Evolutionary conservation across 2,888 invertebrate species (phyloP).

Genomic region (Tyria jacobaeae): DNA sequence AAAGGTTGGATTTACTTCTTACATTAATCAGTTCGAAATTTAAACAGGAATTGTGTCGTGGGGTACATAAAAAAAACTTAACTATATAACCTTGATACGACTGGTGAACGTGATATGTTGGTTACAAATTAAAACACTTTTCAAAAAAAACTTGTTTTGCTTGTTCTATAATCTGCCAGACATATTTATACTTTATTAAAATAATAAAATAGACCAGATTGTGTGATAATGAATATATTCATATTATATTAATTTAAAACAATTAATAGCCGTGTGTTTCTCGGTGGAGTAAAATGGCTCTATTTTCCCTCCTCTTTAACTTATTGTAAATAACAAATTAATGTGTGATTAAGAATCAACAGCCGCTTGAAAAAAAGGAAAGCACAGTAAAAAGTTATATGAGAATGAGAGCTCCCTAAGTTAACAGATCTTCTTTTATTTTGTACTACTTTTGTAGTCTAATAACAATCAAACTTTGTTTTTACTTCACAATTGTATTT

Average conservation of each 20-base stretch:
- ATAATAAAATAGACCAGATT: background rate
- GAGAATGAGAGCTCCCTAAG: background rate
- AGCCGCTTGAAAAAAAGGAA: background rate
- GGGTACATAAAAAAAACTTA: background rate
- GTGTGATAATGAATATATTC: background rate
- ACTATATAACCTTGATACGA: constrained; percentile 18
- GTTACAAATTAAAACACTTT: constrained; percentile 8
- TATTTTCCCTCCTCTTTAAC: no score
- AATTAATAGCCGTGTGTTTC: no score
- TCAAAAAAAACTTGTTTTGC: constrained; percentile 8
- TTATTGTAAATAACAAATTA: background rate
- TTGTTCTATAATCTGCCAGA: background rate
- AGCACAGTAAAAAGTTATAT: background rate
- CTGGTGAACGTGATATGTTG: constrained; percentile 14
- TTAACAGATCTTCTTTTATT: background rate
- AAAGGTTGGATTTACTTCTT: no score
- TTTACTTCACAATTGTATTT: no score
- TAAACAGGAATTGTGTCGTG: no score
- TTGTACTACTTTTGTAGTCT: no score
- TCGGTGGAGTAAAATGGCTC: no score
- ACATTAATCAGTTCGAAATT: no score
- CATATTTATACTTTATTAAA: background rate
- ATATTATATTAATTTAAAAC: background rate
- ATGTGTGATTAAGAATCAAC: background rate
- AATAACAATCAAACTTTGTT: no score